Evolutionary conservation across 2,797 vertebrate species (phyloP).

Genomic region (Syngnathus rostellatus): DNA sequence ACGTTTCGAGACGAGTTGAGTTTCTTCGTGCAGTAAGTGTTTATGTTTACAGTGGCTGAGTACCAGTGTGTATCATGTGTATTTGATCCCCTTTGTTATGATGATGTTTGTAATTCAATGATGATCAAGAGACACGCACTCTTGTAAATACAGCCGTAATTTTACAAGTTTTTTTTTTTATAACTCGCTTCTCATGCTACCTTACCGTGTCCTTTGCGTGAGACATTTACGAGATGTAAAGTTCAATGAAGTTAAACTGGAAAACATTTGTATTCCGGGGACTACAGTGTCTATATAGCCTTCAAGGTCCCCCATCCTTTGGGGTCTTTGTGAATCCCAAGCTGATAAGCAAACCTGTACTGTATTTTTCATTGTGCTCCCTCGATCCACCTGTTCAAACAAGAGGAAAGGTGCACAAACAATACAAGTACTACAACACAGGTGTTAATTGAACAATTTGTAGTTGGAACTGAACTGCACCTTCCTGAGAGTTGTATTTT

Average conservation of each 20-base stretch:
- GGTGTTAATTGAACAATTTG: background rate
- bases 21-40: slow-evolving; percentile 52
- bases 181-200: background rate
- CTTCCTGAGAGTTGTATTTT: background rate
- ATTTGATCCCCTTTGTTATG: background rate
- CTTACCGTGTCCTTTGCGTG: background rate
- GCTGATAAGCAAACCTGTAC: slow-evolving; percentile 1
- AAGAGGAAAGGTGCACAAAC: background rate
- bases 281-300: background rate
- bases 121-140: background rate
- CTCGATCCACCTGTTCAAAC: slow-evolving; percentile 2
- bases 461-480: background rate
- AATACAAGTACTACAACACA: background rate
- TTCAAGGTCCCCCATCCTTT: background rate
- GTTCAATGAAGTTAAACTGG: background rate
- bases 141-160: background rate
- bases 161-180: background rate
- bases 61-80: background rate
- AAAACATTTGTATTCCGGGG: background rate
- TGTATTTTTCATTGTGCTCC: background rate
- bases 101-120: background rate
- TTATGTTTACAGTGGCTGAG: slow-evolving; percentile 41
- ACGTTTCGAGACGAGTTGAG: slow-evolving; percentile 21
- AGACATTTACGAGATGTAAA: background rate
- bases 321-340: slow-evolving; percentile 1